Conservation (phyloP, 2,888 invertebrate genomes). For the Andrena hattorfiana region DNA sequence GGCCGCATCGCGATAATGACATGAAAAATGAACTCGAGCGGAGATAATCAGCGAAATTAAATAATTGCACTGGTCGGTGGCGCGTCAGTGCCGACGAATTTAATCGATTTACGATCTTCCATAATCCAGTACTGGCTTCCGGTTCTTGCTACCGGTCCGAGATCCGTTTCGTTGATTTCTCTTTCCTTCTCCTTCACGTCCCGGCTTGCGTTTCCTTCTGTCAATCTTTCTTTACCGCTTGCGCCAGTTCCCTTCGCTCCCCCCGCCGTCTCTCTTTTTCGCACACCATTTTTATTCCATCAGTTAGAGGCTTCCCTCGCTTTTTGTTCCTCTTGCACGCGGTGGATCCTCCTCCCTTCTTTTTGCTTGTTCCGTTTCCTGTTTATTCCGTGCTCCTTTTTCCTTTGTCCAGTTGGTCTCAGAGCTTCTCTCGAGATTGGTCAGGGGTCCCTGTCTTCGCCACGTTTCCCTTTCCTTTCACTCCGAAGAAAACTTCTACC, state of each 20-base stretch:
- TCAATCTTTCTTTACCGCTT: conserved; percentile 38
- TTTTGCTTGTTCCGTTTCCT: conserved; percentile 20
- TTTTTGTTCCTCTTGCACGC: conserved; percentile 19
- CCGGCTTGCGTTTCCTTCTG: conserved; percentile 21
- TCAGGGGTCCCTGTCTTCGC: not conserved
- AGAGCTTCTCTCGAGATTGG: not conserved
- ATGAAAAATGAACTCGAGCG: conserved; percentile 67
- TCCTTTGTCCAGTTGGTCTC: not conserved
- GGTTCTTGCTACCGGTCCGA: conserved; percentile 48
- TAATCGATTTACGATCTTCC: conserved; percentile 67
- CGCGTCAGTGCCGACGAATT: conserved; percentile 47
- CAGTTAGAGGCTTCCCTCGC: conserved; percentile 5
- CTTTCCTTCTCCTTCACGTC: conserved; percentile 3
- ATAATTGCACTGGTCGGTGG: conserved; percentile 56
- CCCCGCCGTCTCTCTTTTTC: not conserved
- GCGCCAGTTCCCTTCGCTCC: conserved; percentile 20
- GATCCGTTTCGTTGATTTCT: conserved; percentile 66
- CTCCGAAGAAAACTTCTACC: not conserved
- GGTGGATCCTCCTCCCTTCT: not conserved
- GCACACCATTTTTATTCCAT: conserved; percentile 21
- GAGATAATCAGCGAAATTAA: conserved; percentile 68
- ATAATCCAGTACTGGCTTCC: conserved; percentile 61
- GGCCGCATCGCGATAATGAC: conserved; percentile 66
- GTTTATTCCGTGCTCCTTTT: not conserved
- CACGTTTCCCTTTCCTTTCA: not conserved